Evolutionary conservation across 2,888 invertebrate species (phyloP), one percentile per base, ranked within the genome.

Genomic region (Spodoptera exigua): DNA sequence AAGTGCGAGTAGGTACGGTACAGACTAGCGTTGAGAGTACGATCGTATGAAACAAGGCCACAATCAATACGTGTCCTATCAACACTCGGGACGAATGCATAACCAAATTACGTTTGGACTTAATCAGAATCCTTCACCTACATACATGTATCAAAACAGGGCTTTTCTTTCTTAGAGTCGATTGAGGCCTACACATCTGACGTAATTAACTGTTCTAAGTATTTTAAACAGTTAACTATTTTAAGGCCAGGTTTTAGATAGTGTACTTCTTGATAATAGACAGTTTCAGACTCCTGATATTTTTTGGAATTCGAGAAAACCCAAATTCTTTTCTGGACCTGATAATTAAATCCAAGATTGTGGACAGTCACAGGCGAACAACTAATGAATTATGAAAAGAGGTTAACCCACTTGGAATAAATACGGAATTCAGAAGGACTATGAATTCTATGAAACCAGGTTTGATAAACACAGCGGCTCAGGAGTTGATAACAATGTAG

Each of bases 401-500:
- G 46, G 12, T 36, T 12, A 36, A 36, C 43, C 21, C 27, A 21
- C 13, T 43, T 34, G 37, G 48, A 67, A 63, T 44, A n/a, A 16
- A n/a, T 44, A 67, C 43, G 34, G 16, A 16, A 14, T 44, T 43
- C 43, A 37, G 16, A 18, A 63, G 61, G 12, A 40, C 17, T 16
- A 40, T 18, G 37, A 27, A 37, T 53, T 40, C 62, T 70, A 48
- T 37, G 63, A 48, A 70, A 48, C 44, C 54, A 55, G 47, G 46
- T 62, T 68, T 68, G 36, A 51, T 70, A 69, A 62, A 63, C 68
- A 63, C 68, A 44, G 27, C 14, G 61, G 62, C 49, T 63, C 68
- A 68, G 61, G 32, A 58, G 68, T 68, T 63, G 68, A 63, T 61
- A 68, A 63, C 62, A 63, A 61, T 61, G 43, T 61, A 63, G 49